Percentiles rank a stretch among this genome's conserved stretches.
Conservation (phyloP, 2,113 vertebrate genomes). For the Planiliza haematocheilus region DNA sequence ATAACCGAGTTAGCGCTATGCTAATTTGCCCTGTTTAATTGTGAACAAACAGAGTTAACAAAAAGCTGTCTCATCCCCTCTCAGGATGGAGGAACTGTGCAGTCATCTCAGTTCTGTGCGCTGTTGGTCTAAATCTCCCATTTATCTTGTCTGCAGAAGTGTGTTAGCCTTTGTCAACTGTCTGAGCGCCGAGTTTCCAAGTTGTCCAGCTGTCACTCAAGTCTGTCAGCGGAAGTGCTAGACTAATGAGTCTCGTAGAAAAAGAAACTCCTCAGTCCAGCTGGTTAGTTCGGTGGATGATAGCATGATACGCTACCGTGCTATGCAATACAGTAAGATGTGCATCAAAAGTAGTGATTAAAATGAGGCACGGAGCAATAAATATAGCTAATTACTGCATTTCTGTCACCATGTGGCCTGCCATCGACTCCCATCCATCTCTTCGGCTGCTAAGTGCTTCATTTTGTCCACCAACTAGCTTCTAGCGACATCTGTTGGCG, state of each 20-base stretch:
- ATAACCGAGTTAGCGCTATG: conserved; percentile 48
- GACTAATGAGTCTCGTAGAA: background rate
- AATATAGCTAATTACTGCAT: no score
- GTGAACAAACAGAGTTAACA: conserved; percentile 31
- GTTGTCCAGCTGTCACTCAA: conserved; percentile 23
- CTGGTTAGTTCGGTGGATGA: no score
- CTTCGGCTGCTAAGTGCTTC: no score
- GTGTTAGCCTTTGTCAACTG: conserved; percentile 29
- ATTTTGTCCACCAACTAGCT: no score
- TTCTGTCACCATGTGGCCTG: no score
- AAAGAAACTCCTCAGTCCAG: no score
- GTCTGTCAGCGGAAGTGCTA: conserved; percentile 2
- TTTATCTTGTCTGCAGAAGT: conserved; percentile 7
- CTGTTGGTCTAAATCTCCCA: background rate
- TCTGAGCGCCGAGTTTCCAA: background rate
- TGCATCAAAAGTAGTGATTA: no score
- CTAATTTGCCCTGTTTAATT: conserved; percentile 39
- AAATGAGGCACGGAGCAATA: no score
- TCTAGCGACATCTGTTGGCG: background rate
- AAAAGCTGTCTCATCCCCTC: background rate
- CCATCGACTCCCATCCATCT: no score
- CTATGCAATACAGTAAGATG: no score
- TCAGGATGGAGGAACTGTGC: background rate
- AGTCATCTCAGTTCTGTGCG: background rate
- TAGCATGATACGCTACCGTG: no score